These are phyloP conservation scores for Pachycephus smyrnensis DNA, from an alignment of 2,888 invertebrate species.

Conservation along the genomic window DNA sequence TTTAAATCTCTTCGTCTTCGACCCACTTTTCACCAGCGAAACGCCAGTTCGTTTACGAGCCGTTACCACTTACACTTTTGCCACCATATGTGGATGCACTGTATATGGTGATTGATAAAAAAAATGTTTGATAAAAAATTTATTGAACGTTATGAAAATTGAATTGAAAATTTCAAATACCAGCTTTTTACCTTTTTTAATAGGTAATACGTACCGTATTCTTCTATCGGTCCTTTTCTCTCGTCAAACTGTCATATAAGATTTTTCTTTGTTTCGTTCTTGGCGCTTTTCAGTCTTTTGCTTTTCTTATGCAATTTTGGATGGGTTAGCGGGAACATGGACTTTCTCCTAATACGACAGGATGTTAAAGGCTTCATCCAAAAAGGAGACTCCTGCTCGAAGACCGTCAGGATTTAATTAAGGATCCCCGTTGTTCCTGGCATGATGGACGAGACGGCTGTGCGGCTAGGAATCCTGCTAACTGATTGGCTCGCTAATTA, in stretches of 20 bases:
- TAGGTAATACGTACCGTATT: no score
- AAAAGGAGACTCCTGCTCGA: neutral
- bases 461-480: neutral
- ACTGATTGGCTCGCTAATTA: constrained; percentile 7
- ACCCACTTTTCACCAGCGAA: neutral
- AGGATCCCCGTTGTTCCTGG: constrained; percentile 2
- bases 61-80: neutral
- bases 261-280: neutral
- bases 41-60: neutral
- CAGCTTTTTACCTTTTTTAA: no score
- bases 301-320: neutral
- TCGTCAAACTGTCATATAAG: neutral
- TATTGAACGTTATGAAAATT: no score
- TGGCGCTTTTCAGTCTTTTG: neutral
- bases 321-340: neutral
- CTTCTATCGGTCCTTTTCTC: neutral
- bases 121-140: no score
- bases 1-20: neutral
- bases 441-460: constrained; percentile 7
- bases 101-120: neutral
- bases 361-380: neutral
- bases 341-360: neutral
- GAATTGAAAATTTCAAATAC: no score
- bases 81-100: neutral
- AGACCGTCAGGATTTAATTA: neutral